Evolutionary conservation across 2,888 invertebrate genomes (phyloP).

Genomic region (Agrotis puta): DNA sequence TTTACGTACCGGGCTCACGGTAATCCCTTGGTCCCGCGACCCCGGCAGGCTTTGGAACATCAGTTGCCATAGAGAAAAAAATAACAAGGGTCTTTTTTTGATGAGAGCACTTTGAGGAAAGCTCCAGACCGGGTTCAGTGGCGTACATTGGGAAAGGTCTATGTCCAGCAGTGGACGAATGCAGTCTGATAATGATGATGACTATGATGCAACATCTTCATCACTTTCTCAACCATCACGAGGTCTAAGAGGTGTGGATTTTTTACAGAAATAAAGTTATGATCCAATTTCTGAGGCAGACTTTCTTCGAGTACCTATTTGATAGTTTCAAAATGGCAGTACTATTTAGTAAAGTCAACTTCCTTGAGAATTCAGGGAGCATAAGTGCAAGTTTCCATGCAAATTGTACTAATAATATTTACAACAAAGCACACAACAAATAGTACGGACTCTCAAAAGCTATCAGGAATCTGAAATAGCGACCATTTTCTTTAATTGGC

Average conservation of each 20-base stretch:
- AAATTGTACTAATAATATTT: constrained; percentile 38
- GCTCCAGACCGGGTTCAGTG: too few relatives aligned
- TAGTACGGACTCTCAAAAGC: not conserved
- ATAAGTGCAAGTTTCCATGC: constrained; percentile 12
- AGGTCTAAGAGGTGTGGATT: not conserved
- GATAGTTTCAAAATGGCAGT: constrained; percentile 5
- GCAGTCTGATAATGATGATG: too few relatives aligned
- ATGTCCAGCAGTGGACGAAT: too few relatives aligned
- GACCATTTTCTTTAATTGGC: constrained; percentile 45
- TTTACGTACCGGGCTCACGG: too few relatives aligned
- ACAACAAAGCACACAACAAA: constrained; percentile 15
- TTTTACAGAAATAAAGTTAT: constrained; percentile 6
- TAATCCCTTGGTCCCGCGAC: too few relatives aligned
- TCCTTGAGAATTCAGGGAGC: not conserved
- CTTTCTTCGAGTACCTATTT: not conserved
- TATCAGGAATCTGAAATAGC: not conserved
- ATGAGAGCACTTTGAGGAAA: not conserved
- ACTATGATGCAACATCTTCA: not conserved
- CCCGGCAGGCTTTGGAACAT: too few relatives aligned
- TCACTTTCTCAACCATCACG: not conserved
- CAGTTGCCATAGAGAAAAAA: not conserved
- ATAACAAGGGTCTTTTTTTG: not conserved
- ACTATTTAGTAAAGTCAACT: constrained; percentile 19
- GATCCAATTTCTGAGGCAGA: not conserved
- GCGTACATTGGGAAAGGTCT: too few relatives aligned